Evolutionary conservation across 1,140 invertebrate genomes (phyloP).

Genomic region (Microplitis demolitor): DNA sequence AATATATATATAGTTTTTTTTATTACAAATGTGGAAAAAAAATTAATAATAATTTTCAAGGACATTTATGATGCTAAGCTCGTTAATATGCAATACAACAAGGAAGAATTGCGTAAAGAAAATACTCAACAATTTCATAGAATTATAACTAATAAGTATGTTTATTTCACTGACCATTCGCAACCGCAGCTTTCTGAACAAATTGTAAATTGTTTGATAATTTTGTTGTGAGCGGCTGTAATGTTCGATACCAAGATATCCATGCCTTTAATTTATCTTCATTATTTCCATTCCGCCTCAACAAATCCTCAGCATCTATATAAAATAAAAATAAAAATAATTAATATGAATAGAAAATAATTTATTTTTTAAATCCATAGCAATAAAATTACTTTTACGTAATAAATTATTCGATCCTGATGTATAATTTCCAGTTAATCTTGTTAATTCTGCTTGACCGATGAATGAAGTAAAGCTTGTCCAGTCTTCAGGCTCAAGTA

Average conservation of each 20-base stretch:
- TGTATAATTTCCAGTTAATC: constrained; percentile 20
- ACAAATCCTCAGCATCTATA: constrained; percentile 41
- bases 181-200: constrained; percentile 61
- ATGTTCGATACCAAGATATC: constrained; percentile 43
- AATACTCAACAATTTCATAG: neutral
- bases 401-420: constrained; percentile 27
- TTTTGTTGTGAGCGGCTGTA: constrained; percentile 48
- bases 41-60: neutral
- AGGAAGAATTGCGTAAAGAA: neutral
- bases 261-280: constrained; percentile 40
- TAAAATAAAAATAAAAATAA: neutral
- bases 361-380: neutral
- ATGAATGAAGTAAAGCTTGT: constrained; percentile 73
- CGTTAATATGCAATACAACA: neutral
- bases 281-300: constrained; percentile 32
- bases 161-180: constrained; percentile 59
- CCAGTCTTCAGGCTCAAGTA: constrained; percentile 61
- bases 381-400: constrained; percentile 33
- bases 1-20: too few species aligned
- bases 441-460: constrained; percentile 65
- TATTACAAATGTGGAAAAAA: too few species aligned
- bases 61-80: neutral
- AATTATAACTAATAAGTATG: neutral
- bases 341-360: neutral
- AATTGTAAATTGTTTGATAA: constrained; percentile 62